Evolutionary conservation across 2,113 vertebrate species (phyloP), one percentile per base, ranked within the genome.

Genomic region (Pangasianodon gigas): DNA sequence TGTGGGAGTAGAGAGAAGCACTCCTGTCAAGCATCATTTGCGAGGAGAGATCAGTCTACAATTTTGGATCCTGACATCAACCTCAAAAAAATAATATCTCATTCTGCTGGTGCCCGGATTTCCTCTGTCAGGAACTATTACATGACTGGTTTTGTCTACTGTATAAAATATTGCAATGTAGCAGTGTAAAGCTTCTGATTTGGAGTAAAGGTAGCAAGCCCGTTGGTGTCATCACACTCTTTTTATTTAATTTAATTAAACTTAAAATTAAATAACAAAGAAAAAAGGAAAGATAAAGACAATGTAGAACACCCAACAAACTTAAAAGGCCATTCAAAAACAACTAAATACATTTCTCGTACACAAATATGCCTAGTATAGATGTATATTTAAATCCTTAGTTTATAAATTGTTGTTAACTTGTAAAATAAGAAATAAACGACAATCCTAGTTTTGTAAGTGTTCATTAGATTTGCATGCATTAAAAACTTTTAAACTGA

Each of bases 1-100:
- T 90, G 91, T 90, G 69, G 91, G 67, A 80, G 89, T 89, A 37
- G 29, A 87, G 80, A 88, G 89, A 84, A 74, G 85, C 80, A 80
- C 46, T 87, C 62, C 18, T 54, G 85, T 90, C 87, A 92, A 46
- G 83, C 77, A 89, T 54, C 60, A 87, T 89, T 80, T 90, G n/a
- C 71, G 44, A 62, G 77, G 62, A 56, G 56, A 71, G 60, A 90
- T 51, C 62, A 32, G 58, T 62, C 82, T 56, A 37, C 29, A 21
- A 56, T 80, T 81, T 71, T 56, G 79, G 74, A 85, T 91, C 48
- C 26, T n/a, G 65, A 82, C 83, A 87, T 26, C n/a, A 62, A 88
- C 75, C 77, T 77, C 77, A 89, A 58, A 86, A 58, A 86, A 67
- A 54, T 58, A 87, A 84, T 87, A 51, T 74, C 84, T 86, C 74